A percentile compares a stretch with the other conserved stretches of the same genome.
Evolutionary conservation across 53 echinoderm and acorn worm genomes (phyloP).

Genomic region (Echinometra lucunter): DNA sequence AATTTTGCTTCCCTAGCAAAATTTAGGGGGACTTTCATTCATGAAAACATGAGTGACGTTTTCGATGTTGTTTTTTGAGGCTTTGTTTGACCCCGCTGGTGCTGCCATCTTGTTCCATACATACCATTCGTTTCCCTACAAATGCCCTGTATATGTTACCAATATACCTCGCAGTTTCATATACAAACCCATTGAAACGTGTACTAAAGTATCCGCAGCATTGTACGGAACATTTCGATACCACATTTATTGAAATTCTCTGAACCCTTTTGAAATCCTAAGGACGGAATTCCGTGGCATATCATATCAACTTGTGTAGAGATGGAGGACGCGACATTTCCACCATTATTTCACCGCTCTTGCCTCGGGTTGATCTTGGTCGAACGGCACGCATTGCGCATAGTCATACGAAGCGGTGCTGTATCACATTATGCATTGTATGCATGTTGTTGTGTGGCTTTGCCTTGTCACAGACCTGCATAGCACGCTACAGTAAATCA

Average conservation of each 20-base stretch:
- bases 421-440: not conserved
- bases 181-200: conserved; percentile 85
- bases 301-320: conserved; percentile 66
- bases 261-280: conserved; percentile 2
- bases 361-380: conserved; percentile 76
- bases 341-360: conserved; percentile 91
- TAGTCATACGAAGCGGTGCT: conserved; percentile 20
- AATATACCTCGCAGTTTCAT: conserved; percentile 82
- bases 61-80: conserved; percentile 99
- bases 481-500: conserved; percentile 15
- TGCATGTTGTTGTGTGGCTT: conserved; percentile 49
- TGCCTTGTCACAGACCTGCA: conserved; percentile 12
- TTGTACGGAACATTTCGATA: conserved; percentile 61
- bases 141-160: conserved; percentile 83
- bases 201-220: conserved; percentile 79
- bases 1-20: conserved; percentile 61
- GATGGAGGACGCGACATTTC: conserved; percentile 84
- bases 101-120: conserved; percentile 95
- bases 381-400: conserved; percentile 71
- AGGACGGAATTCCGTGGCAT: conserved; percentile 60
- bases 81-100: conserved; percentile 99
- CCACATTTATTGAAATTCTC: conserved; percentile 57
- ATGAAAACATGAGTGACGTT: conserved; percentile 89
- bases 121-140: conserved; percentile 76
- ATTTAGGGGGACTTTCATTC: conserved; percentile 96